Evolutionary conservation across 2,888 invertebrate species (phyloP), one percentile per base, ranked within the genome.

Genomic region (Hyles lineata): DNA sequence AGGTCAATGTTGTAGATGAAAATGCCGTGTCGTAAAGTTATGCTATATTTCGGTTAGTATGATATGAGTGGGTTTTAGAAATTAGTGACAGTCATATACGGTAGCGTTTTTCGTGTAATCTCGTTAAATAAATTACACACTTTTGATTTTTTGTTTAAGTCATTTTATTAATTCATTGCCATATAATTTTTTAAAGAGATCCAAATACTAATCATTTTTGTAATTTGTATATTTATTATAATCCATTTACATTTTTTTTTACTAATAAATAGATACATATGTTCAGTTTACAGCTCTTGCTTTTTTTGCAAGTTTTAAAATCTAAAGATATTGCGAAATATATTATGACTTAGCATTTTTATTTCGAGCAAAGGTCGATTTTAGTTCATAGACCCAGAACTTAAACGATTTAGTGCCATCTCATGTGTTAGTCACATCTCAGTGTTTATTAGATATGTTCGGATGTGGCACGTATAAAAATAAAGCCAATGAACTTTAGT

Each of bases 401-500:
- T 17, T 5, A 43, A 21, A 35, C 21, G 11, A 21, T 35, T 67
- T 67, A 23, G 23, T 23, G 21, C 63, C 11, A 7, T 21, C 21
- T 11, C n/a, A 32, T 35, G n/a, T 62, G 19, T 21, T 35, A 35
- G 3, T 62, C 19, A 62, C 8, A 32, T 2, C 25, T 0, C 7
- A 3, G 15, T 35, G 35, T n/a, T 67, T 43, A 50, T 43, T 23
- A 50, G 5, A 67, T 4, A 2, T 29, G 23, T 67, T 50, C 7
- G 50, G 50, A 50, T 43, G 50, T 50, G 50, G 23, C 50, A 23
- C 50, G 21, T 23, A 67, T 67, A 50, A 43, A 23, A 43, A 21
- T 43, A 67, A 43, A 43, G 50, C 50, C 67, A 50, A 67, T 50
- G 67, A 67, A 67, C 67, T 50, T 29, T 50, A 63, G 21, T 9